Evolutionary conservation across 2,113 vertebrate species (phyloP).

Genomic region (Numenius arquata): DNA sequence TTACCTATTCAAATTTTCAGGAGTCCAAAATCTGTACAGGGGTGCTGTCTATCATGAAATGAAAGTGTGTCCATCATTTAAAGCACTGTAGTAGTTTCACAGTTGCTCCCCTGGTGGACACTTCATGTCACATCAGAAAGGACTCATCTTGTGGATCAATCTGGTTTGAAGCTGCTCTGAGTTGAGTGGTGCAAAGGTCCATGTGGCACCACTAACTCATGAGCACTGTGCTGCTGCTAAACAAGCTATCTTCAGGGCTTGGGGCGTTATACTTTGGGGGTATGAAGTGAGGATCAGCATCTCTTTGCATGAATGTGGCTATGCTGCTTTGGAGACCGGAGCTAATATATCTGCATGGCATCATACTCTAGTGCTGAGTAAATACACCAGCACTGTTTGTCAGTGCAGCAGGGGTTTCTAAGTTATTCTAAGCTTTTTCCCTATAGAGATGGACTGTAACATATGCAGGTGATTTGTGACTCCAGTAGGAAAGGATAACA

Average conservation of each 20-base stretch:
- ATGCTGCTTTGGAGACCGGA: background rate
- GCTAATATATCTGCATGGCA: background rate
- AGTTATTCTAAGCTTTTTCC: background rate
- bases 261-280: background rate
- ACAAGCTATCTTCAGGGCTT: background rate
- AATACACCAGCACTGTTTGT: background rate
- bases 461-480: background rate
- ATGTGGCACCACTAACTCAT: background rate
- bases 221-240: background rate
- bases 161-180: background rate
- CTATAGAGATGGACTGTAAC: background rate
- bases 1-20: background rate
- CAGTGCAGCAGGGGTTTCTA: background rate
- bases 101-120: background rate
- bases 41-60: background rate
- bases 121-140: background rate
- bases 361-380: background rate
- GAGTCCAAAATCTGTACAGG: background rate
- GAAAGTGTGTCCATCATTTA: background rate
- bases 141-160: background rate
- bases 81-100: background rate
- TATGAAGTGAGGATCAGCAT: background rate
- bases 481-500: background rate
- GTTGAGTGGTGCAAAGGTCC: background rate
- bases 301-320: background rate